Evolutionary conservation across 53 echinoderm and acorn worm species (phyloP).

Genomic region (Astropecten irregularis): DNA sequence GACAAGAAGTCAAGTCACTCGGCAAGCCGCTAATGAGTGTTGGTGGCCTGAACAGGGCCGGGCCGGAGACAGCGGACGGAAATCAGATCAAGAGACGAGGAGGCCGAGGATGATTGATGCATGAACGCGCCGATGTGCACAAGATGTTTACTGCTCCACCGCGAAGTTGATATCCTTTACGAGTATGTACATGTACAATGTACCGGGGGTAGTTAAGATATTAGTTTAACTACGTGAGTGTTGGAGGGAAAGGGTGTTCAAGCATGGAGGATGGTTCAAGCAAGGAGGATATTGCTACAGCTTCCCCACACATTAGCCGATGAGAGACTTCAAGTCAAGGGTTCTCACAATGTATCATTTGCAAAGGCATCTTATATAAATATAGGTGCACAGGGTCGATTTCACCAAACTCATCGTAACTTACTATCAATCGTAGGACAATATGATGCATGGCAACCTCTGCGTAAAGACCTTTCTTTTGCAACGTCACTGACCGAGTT

Average conservation of each 20-base stretch:
- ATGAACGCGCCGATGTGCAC: constrained; percentile 4
- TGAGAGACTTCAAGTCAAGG: too few species aligned
- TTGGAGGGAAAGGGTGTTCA: background rate
- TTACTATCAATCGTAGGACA: too few species aligned
- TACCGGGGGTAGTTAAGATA: constrained; percentile 23
- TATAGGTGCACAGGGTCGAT: too few species aligned
- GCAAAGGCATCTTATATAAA: too few species aligned
- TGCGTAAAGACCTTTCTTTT: too few species aligned
- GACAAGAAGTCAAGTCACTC: constrained; percentile 47
- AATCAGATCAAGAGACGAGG: background rate
- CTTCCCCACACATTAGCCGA: too few species aligned
- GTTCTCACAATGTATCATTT: too few species aligned
- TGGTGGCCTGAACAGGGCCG: constrained; percentile 9
- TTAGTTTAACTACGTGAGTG: background rate
- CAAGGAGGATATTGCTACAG: too few species aligned
- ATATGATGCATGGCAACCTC: too few species aligned
- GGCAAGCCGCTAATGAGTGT: constrained; percentile 28
- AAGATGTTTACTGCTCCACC: background rate
- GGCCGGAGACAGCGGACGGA: constrained; percentile 4
- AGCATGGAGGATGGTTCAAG: too few species aligned
- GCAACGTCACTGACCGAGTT: too few species aligned
- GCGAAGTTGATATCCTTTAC: background rate
- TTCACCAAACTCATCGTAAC: too few species aligned
- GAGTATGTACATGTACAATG: constrained; percentile 24
- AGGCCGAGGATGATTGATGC: constrained; percentile 13